Base-by-base conservation (phyloP, 2,888 invertebrate genomes). In the Oxytorus armatus region DNA sequence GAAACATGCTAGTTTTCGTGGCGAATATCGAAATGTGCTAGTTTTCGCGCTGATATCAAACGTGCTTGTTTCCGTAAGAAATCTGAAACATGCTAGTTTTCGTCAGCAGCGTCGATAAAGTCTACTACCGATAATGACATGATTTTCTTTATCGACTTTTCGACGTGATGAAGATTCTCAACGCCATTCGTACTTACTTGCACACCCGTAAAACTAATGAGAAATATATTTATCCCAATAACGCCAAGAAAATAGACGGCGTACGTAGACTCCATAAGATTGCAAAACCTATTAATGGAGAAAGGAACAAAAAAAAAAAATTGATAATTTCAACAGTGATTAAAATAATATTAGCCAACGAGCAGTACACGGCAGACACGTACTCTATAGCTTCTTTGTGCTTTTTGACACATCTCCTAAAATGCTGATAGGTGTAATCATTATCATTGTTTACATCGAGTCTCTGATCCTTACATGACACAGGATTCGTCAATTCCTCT, bases 191-290 rank as follows among this genome's bases (percentile, higher is more conserved):
- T 11, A 53, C 70, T 66, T 21, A 76, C 79, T 47, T 76, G 76
- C 2, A 72, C 66, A 55, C 79, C 79, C 3, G 76, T 76, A n/a
- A 76, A 76, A 39, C 72, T 79, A 18, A 79, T 79, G 0, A 79
- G 72, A 14, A 79, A 61, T 68, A 79, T 61, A 39, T 68, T 76
- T 11, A 66, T 14, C 55, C 79, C 76, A 14, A 76, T 61, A 1
- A 47, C 61, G n/a, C 75, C 49, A 18, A 79, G 16, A 55, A 61
- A 76, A 29, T 76, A 79, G 10, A 25, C 7, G 5, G 51, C 42
- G 57, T 79, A 79, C 18, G 76, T 76, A 1, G 76, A 76, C 39
- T 79, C 79, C 53, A 79, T 36, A 7, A 55, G 44, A n/a, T 79
- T 39, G 36, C 25, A 76, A 47, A 79, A 72, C 49, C 79, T 79